Conservation (phyloP, 1,140 invertebrate species). For the Cotesia glomerata region DNA sequence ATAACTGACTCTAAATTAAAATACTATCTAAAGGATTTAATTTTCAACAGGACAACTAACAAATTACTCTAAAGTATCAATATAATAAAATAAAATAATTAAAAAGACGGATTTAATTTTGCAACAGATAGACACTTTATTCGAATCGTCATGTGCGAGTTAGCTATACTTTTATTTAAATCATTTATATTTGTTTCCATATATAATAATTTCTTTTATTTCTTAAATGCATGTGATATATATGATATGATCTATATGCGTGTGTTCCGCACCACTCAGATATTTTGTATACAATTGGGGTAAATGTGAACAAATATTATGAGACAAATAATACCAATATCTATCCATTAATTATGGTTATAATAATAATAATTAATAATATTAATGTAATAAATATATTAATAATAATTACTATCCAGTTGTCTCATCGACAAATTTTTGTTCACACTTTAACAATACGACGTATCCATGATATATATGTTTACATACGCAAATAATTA, state of each 20-base stretch:
- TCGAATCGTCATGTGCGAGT: conserved; percentile 50
- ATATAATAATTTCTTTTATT: conserved; percentile 11
- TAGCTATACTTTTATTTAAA: conserved; percentile 35
- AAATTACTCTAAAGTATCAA: background rate
- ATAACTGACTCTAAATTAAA: background rate
- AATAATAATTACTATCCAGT: background rate
- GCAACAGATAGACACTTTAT: conserved; percentile 61
- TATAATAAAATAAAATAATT: conserved; percentile 15
- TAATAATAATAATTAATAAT: background rate
- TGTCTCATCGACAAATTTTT: conserved; percentile 30
- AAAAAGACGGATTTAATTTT: conserved; percentile 38
- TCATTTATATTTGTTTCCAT: conserved; percentile 25
- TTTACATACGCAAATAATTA: conserved; percentile 26
- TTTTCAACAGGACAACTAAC: too few relatives aligned
- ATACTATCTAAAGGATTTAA: too few relatives aligned
- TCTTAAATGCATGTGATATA: conserved; percentile 14
- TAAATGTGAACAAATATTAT: conserved; percentile 41
- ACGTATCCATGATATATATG: conserved; percentile 18
- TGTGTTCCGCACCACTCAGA: conserved; percentile 45
- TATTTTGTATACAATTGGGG: conserved; percentile 36
- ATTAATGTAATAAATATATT: conserved; percentile 17
- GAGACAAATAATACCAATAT: conserved; percentile 2
- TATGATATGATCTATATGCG: conserved; percentile 44
- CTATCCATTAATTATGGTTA: background rate
- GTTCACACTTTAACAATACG: conserved; percentile 43